Evolutionary conservation across 2,113 vertebrate species (phyloP).

Genomic region (Cinclus cinclus): DNA sequence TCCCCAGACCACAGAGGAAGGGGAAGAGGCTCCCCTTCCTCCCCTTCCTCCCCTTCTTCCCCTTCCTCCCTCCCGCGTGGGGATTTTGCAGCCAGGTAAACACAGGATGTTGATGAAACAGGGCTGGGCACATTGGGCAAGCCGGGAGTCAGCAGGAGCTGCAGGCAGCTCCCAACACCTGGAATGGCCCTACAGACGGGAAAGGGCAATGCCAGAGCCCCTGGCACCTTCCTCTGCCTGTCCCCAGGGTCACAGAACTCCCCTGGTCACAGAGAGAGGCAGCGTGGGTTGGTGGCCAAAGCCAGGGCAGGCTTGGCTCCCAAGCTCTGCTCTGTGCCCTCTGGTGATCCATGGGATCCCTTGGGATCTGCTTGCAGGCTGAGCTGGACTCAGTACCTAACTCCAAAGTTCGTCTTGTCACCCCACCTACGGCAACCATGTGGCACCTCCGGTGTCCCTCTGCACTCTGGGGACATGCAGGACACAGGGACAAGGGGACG

Average conservation of each 20-base stretch:
- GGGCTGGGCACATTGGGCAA: constrained; percentile 20
- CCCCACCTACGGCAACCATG: rapidly evolving
- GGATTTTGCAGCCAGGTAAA: constrained; percentile 38
- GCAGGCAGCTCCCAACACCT: not conserved
- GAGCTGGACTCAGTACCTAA: not conserved
- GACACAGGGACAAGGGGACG: not conserved
- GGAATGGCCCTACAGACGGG: rapidly evolving
- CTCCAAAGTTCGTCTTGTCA: not conserved
- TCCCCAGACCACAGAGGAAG: not conserved
- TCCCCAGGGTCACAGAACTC: not conserved
- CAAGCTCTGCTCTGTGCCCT: not conserved
- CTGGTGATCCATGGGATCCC: rapidly evolving
- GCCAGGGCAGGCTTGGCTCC: not conserved
- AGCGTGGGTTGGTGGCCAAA: not conserved
- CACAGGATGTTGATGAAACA: constrained; percentile 47
- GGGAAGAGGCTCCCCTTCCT: constrained; percentile 2
- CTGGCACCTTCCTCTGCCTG: not conserved
- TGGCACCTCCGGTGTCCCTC: not conserved
- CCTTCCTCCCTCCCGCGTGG: not conserved
- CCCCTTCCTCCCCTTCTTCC: not conserved
- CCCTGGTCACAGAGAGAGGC: not conserved
- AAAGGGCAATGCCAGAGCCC: not conserved
- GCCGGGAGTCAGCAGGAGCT: not conserved
- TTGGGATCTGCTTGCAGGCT: not conserved
- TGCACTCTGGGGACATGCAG: rapidly evolving